Percentiles rank a stretch among this genome's conserved stretches.
Evolutionary conservation across 1,140 invertebrate species (phyloP).

Genomic region (Drosophila lacteicornis): DNA sequence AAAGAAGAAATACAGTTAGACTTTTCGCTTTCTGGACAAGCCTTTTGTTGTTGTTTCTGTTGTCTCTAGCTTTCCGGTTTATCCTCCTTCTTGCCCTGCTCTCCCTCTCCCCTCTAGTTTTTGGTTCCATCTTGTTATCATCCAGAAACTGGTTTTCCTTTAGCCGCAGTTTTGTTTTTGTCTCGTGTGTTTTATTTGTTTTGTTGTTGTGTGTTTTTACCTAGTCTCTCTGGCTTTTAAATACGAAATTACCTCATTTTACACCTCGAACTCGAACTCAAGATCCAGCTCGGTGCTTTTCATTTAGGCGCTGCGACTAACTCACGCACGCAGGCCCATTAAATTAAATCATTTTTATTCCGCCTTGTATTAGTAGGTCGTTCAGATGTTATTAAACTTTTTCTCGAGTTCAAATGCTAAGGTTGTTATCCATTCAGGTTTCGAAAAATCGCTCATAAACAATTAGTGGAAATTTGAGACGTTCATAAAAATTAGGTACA

Average conservation of each 20-base stretch:
- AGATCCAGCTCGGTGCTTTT: constrained; percentile 28
- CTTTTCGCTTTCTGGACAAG: constrained; percentile 55
- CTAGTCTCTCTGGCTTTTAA: constrained; percentile 43
- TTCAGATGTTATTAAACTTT: constrained; percentile 32
- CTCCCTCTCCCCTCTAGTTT: constrained; percentile 13
- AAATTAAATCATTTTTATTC: constrained; percentile 30
- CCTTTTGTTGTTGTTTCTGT: constrained; percentile 23
- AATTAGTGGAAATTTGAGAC: not conserved
- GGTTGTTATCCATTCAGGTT: constrained; percentile 7
- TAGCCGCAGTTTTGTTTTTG: constrained; percentile 38
- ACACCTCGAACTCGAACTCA: constrained; percentile 46
- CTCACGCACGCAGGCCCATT: constrained; percentile 10
- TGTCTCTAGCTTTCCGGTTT: constrained; percentile 53
- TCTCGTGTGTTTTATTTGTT: constrained; percentile 11
- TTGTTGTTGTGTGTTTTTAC: constrained; percentile 30
- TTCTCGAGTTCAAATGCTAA: constrained; percentile 5
- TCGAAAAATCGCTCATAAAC: not conserved
- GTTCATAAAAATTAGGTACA: not conserved
- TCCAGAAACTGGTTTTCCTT: constrained; percentile 62
- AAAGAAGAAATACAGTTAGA: constrained; percentile 50
- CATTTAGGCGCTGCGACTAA: constrained; percentile 34
- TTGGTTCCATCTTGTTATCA: constrained; percentile 35
- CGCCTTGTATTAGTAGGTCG: constrained; percentile 30
- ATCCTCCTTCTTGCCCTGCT: constrained; percentile 12
- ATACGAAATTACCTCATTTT: constrained; percentile 79